Evolutionary conservation across 2,113 vertebrate genomes (phyloP), one percentile per base, ranked within the genome.

Genomic region (Actinemys pallida): DNA sequence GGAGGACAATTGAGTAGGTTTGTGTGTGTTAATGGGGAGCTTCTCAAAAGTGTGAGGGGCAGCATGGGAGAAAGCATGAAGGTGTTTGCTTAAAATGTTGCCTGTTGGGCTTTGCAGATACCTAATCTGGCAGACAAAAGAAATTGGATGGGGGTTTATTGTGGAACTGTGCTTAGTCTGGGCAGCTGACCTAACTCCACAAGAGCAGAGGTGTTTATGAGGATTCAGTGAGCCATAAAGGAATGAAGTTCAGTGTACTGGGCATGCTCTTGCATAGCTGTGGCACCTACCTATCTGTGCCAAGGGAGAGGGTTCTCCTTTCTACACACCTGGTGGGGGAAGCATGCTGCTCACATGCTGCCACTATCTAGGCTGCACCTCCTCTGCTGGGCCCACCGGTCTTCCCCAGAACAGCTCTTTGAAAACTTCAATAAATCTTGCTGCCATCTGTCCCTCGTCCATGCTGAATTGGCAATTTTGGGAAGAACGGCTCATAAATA

Each of bases 391-490:
- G 56, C 81, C 72, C 29, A 49, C 56, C 91, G 56, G 31, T 69
- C 39, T 29, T 69, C 31, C 35, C 47, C 31, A 79, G 79, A 88
- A 92, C 65, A 84, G 79, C 86, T 84, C 79, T 72, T 35, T 14
- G 53, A 69, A 88, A 84, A 81, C 81, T 75, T 59, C 49, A 80
- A 83, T 29, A 83, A 92, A 88, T 79, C 80, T 72, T 45, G 35
- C 80, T 83, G 69, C 90, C 90, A 92, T 65, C 90, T 88, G 90
- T 86, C 90, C 69, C 81, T 83, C 65, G 59, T 52, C 85, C 87
- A 56, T 49, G 76, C 47, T 92, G 86, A 88, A 29, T 84, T 79
- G 78, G 85, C 85, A 69, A 78, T 83, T 83, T 83, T 83, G 49
- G 35, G 27, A 35, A 62, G 49, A 54, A 29, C 29, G 12, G 7